These are phyloP conservation scores for Vicugna pacos DNA, from an alignment of 2,113 vertebrate genomes.

Conservation along the genomic window DNA sequence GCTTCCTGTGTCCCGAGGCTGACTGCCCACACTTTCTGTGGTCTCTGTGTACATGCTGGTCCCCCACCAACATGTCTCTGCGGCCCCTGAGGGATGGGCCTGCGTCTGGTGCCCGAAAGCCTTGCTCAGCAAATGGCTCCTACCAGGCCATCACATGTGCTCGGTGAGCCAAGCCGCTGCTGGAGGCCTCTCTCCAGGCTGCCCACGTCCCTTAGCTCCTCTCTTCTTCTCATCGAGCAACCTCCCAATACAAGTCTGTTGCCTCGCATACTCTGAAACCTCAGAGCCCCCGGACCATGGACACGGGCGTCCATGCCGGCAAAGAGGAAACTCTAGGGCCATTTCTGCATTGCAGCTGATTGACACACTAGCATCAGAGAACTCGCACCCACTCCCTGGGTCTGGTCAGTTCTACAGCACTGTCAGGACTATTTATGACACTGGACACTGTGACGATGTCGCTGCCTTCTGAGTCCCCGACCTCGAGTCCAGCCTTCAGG, in stretches of 20 bases:
- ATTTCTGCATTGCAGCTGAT: no score
- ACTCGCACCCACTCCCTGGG: background rate
- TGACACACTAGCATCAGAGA: background rate
- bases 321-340: background rate
- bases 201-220: background rate
- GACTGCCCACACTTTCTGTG: background rate
- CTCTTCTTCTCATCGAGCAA: background rate
- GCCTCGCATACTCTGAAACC: background rate
- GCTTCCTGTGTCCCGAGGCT: background rate
- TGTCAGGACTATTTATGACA: background rate
- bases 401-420: background rate
- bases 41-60: background rate
- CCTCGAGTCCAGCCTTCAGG: background rate
- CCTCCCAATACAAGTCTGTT: background rate
- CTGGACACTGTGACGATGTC: background rate
- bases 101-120: background rate
- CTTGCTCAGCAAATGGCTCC: no score
- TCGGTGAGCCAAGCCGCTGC: fast-evolving
- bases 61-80: background rate
- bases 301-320: background rate
- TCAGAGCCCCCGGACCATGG: background rate
- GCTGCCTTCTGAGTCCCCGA: background rate
- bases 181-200: background rate
- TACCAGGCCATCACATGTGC: fast-evolving
- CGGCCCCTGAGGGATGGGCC: background rate